Evolutionary conservation across 2,113 vertebrate genomes (phyloP), one percentile per base, ranked within the genome.

Genomic region (Caracal caracal): DNA sequence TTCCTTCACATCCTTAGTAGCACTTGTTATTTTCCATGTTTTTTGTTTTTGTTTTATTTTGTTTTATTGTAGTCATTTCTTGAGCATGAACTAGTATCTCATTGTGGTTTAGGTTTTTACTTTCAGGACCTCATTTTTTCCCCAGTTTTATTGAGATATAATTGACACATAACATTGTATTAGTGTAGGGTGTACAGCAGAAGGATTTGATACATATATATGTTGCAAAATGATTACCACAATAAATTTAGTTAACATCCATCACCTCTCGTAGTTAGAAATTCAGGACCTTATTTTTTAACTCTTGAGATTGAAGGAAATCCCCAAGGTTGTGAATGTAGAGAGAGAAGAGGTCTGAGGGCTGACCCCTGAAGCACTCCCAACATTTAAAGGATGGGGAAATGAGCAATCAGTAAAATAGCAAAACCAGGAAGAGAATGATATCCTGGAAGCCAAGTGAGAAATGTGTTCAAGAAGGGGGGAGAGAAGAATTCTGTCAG

Each of bases 381-480:
- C 26, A 96, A 59, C 53, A 80, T 84, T 80, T 63, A 86, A 93
- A 81, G 9, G 11, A 61, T 79, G 63, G 63, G 56, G 40, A 90
- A 53, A 70, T 61, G 26, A 87, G 35, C 17, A 93, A 59, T 26
- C 11, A 70, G 3, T 63, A 66, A 80, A 70, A 78, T 53, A 71
- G 40, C 51, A 93, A 80, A 93, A 75, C 37, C 17, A 70, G 75
- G 35, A 94, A 94, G n/a, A 95, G n/a, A 81, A 86, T 78, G 59
- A 6, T 95, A 75, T 80, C 9, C 26, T 70, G 24, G 79, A 86
- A 94, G 75, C 17, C 82, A 90, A 66, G 20, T 63, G 8, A 88
- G 24, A 61, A 84, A 59, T 80, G 28, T 59, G 30, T 83, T 96
- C 61, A 93, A 81, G 47, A 86, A 85, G 24, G 24, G 88, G 15